phyloP scores from a whole-genome alignment of 30 jellyfish, hydroid and myxozoan genomes.

The Turritopsis dohrnii region DNA sequence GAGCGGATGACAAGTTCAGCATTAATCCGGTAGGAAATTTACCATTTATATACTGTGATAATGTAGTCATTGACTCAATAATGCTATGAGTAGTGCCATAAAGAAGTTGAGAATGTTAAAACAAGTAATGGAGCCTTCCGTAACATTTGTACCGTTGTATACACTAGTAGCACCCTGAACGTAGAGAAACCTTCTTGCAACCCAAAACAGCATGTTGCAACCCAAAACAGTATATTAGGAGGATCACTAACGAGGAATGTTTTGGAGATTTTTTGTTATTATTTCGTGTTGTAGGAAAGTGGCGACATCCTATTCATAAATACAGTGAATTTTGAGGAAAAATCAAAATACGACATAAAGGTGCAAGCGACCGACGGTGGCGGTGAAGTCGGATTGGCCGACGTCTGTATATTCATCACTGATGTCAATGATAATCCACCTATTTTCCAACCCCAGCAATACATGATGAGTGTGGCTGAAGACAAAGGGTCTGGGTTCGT shows the following conservation, averaged over 20 bases:
- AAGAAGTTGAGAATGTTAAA: too few species aligned
- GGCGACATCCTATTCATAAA: not conserved
- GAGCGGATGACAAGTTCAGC: not conserved
- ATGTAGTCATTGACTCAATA: too few species aligned
- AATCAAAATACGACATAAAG: not conserved
- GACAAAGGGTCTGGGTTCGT: conserved; percentile 24
- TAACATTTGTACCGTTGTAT: too few species aligned
- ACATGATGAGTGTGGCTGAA: not conserved
- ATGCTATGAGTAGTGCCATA: not conserved
- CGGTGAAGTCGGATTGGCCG: not conserved
- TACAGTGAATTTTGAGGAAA: not conserved
- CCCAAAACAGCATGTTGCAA: too few species aligned
- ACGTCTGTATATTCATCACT: not conserved
- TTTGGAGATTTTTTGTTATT: not conserved
- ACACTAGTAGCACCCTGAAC: too few species aligned
- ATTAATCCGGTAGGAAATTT: not conserved
- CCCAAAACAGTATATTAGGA: too few species aligned
- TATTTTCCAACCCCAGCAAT: not conserved
- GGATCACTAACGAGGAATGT: too few species aligned
- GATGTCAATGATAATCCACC: conserved; percentile 35
- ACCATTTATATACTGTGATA: too few species aligned
- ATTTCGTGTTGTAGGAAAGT: not conserved
- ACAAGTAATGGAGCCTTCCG: too few species aligned
- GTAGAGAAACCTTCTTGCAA: too few species aligned
- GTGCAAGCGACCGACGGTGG: not conserved